A percentile compares a stretch with the other conserved stretches of the same genome.
Evolutionary conservation across 2,888 invertebrate species (phyloP).

Genomic region (Plebejus melissa): DNA sequence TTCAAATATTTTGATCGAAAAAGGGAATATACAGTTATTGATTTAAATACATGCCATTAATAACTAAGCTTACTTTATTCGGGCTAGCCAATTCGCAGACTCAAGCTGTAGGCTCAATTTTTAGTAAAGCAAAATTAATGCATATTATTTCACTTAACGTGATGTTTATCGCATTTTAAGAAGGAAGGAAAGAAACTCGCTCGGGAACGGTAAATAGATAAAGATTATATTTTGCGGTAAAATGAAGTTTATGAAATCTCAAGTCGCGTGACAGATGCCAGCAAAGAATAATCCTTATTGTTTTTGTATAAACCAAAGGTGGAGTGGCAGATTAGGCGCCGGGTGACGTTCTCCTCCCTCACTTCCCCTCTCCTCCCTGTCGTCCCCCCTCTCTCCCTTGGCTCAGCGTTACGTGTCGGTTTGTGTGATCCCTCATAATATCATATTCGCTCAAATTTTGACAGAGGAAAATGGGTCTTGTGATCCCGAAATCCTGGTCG

Average conservation of each 20-base stretch:
- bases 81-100: neutral
- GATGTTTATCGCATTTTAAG: conserved; percentile 3
- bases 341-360: conserved; percentile 60
- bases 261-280: conserved; percentile 16
- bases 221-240: conserved; percentile 23
- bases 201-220: neutral
- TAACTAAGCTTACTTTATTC: neutral
- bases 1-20: too few species aligned
- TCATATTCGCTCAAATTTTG: conserved; percentile 48
- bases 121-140: conserved; percentile 10
- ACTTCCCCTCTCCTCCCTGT: conserved; percentile 30
- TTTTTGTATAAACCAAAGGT: conserved; percentile 30
- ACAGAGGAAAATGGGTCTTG: conserved; percentile 47
- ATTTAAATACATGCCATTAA: neutral
- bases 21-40: too few species aligned
- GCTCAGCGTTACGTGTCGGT: conserved; percentile 47
- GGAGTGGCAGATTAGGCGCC: conserved; percentile 50
- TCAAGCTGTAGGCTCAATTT: neutral
- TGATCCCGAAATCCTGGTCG: conserved; percentile 47
- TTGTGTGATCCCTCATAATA: conserved; percentile 39
- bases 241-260: conserved; percentile 25
- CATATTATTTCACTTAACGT: neutral
- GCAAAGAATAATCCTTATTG: conserved; percentile 29
- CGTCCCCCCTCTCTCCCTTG: conserved; percentile 30
- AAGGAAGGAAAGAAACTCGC: neutral